phyloP scores from a whole-genome alignment of 2,888 invertebrate genomes.

The Eudasyphora cyanicolor region DNA sequence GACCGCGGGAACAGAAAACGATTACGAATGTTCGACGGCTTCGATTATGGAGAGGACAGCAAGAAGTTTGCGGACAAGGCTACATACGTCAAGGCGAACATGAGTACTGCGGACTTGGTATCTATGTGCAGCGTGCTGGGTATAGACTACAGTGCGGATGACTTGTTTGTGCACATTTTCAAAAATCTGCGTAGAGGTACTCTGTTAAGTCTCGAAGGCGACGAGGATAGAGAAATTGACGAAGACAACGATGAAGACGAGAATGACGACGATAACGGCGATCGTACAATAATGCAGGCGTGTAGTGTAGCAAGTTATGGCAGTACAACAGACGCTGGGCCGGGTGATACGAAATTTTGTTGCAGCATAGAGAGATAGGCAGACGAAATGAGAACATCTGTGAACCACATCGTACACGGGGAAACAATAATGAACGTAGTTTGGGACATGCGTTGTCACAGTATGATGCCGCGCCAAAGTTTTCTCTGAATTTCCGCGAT shows the following conservation, averaged over 20 bases:
- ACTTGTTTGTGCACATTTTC: slow-evolving; percentile 12
- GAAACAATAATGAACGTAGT: background rate
- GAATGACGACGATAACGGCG: slow-evolving; percentile 41
- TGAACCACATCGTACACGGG: background rate
- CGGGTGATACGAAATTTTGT: background rate
- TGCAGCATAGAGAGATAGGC: background rate
- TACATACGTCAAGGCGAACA: slow-evolving; percentile 16
- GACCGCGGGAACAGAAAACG: slow-evolving; percentile 33
- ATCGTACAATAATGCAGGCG: slow-evolving; percentile 65
- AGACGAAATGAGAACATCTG: background rate
- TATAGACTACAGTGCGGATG: slow-evolving; percentile 28
- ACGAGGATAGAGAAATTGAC: background rate
- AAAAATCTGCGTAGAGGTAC: background rate
- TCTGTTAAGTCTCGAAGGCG: background rate
- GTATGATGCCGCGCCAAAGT: slow-evolving; percentile 64
- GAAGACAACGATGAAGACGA: background rate
- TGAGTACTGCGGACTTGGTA: slow-evolving; percentile 24
- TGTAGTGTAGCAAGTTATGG: slow-evolving; percentile 66
- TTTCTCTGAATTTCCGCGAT: slow-evolving; percentile 51
- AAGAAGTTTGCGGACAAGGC: background rate
- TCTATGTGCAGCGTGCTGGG: slow-evolving; percentile 32
- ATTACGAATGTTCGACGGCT: slow-evolving; percentile 22
- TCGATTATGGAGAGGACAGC: slow-evolving; percentile 31
- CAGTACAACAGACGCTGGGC: background rate
- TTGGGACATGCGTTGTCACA: background rate